Conservation (phyloP, 2,888 invertebrate species). For the Leptopterna dolabrata region DNA sequence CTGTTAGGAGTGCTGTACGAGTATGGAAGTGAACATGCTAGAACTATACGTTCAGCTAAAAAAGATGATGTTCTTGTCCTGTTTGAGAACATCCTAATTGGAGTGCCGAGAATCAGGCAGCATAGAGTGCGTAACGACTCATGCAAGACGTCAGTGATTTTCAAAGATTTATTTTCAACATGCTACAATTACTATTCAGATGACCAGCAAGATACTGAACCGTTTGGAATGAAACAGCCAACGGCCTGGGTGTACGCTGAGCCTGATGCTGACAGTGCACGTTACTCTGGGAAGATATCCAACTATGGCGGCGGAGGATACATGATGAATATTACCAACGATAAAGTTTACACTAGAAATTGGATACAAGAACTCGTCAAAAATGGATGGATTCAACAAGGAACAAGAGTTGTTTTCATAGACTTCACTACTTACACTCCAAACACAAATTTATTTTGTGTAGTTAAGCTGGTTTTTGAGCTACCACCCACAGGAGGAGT, state of each 20-base stretch:
- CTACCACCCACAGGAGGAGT: conserved; percentile 49
- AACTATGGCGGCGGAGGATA: conserved; percentile 73
- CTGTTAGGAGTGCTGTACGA: conserved; percentile 73
- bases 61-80: conserved; percentile 65
- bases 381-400: conserved; percentile 75
- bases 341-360: conserved; percentile 67
- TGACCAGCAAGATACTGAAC: conserved; percentile 69
- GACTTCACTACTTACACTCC: conserved; percentile 81
- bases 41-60: conserved; percentile 65
- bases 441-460: conserved; percentile 78
- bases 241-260: conserved; percentile 33
- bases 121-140: conserved; percentile 68
- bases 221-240: conserved; percentile 12
- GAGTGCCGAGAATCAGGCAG: conserved; percentile 67
- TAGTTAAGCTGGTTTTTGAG: conserved; percentile 63
- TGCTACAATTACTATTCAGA: conserved; percentile 72
- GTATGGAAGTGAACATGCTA: conserved; percentile 29
- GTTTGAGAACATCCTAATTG: conserved; percentile 69
- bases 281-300: conserved; percentile 70
- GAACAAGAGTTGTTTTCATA: conserved; percentile 76
- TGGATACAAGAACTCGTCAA: conserved; percentile 70
- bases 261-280: conserved; percentile 66
- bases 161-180: conserved; percentile 68
- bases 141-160: conserved; percentile 70
- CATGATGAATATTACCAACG: conserved; percentile 69